Percentiles rank a stretch among this genome's conserved stretches.
phyloP scores from a whole-genome alignment of 2,888 invertebrate species.

The Habroteleia sp. region DNA sequence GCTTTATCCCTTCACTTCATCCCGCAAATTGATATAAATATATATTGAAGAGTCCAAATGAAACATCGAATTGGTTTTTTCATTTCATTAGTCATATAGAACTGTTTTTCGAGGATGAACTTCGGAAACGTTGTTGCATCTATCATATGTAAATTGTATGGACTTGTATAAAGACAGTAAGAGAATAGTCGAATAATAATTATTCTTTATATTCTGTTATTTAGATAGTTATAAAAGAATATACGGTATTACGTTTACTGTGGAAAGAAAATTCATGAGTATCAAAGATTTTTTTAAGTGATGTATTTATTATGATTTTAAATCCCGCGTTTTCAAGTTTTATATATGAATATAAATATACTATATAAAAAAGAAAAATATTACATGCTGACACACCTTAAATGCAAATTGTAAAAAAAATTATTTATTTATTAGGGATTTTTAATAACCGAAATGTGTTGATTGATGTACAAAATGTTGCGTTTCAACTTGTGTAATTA shows the following conservation, averaged over 20 bases:
- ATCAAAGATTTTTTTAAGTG: constrained; percentile 28
- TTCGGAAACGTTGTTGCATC: constrained; percentile 60
- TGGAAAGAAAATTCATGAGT: constrained; percentile 12
- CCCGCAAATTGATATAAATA: constrained; percentile 27
- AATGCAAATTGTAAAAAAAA: constrained; percentile 43
- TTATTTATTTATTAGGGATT: constrained; percentile 38
- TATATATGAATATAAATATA: constrained; percentile 36
- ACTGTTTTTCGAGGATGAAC: constrained; percentile 61
- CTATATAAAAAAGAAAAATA: constrained; percentile 22
- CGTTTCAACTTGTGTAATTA: constrained; percentile 45
- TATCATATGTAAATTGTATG: constrained; percentile 43
- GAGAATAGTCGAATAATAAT: constrained; percentile 26
- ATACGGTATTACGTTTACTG: constrained; percentile 35
- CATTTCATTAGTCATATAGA: constrained; percentile 36
- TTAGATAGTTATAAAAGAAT: constrained; percentile 31
- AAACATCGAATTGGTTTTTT: constrained; percentile 40
- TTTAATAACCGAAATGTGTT: constrained; percentile 22
- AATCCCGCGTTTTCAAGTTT: constrained; percentile 37
- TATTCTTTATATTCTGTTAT: constrained; percentile 28
- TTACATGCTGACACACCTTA: constrained; percentile 18
- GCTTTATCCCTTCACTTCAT: constrained; percentile 28
- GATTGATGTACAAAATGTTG: constrained; percentile 19
- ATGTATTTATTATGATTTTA: constrained; percentile 50
- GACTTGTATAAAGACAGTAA: constrained; percentile 40
- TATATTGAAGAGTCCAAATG: constrained; percentile 23